Conservation (phyloP, 2,888 invertebrate genomes). For the Caenorhabditis doughertyi region DNA sequence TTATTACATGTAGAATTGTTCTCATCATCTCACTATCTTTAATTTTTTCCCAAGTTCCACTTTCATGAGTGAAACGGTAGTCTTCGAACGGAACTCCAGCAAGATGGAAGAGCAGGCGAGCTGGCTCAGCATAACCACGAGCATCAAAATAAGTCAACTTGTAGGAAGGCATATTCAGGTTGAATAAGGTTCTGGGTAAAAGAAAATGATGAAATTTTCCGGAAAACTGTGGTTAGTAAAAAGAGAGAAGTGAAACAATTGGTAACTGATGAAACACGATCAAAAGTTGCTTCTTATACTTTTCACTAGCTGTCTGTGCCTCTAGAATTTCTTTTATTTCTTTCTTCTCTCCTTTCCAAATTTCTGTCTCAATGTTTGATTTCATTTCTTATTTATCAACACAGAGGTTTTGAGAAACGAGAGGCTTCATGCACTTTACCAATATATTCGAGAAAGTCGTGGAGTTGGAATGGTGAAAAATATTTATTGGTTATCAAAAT, state of each 20-base stretch:
- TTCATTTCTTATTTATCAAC: neutral
- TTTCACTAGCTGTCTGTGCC: neutral
- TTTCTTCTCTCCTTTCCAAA: neutral
- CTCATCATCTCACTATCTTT: neutral
- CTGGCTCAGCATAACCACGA: constrained; percentile 35
- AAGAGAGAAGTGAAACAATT: neutral
- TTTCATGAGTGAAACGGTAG: constrained; percentile 4
- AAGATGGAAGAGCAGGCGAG: constrained; percentile 57
- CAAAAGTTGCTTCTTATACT: neutral
- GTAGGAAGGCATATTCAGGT: constrained; percentile 57
- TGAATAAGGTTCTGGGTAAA: too few species aligned
- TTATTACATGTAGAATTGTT: too few species aligned
- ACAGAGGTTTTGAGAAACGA: neutral
- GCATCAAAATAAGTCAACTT: constrained; percentile 66
- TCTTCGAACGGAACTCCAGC: constrained; percentile 61
- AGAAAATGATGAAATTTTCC: too few species aligned
- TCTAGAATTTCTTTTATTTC: neutral
- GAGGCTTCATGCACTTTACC: too few species aligned
- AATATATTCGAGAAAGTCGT: too few species aligned
- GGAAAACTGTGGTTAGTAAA: neutral
- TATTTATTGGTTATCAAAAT: too few species aligned
- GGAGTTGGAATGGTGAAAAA: too few species aligned
- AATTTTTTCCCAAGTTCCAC: constrained; percentile 13
- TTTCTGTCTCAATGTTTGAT: neutral
- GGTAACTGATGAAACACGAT: neutral